A percentile compares a stretch with the other conserved stretches of the same genome.
Conservation (phyloP, 2,113 vertebrate species). For the Platycercus adscitus region DNA sequence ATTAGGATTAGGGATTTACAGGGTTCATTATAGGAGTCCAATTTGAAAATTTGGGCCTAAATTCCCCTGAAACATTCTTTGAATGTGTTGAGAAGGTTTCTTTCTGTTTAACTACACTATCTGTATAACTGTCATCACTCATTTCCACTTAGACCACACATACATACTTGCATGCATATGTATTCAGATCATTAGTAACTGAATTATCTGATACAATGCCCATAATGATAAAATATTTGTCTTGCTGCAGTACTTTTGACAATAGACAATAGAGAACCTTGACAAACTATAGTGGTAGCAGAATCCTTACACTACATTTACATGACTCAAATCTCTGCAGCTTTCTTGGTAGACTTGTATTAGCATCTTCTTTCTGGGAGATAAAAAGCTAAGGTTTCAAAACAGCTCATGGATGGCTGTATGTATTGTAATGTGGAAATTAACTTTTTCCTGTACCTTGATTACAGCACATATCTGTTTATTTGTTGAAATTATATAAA, state of each 20-base stretch:
- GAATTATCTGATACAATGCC: background rate
- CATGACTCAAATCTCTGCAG: background rate
- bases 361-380: background rate
- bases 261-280: background rate
- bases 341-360: background rate
- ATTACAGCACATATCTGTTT: background rate
- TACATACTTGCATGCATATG: fast-evolving
- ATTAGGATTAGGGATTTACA: background rate
- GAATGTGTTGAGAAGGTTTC: background rate
- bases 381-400: background rate
- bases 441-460: background rate
- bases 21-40: background rate
- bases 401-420: background rate
- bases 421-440: background rate
- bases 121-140: background rate
- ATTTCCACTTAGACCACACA: background rate
- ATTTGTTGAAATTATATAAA: background rate
- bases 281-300: background rate
- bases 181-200: background rate
- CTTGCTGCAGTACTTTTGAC: background rate
- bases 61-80: background rate
- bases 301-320: background rate
- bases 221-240: background rate
- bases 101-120: background rate
- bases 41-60: background rate